phyloP scores from a whole-genome alignment of 2,797 vertebrate genomes.

The Xenops minutus region DNA sequence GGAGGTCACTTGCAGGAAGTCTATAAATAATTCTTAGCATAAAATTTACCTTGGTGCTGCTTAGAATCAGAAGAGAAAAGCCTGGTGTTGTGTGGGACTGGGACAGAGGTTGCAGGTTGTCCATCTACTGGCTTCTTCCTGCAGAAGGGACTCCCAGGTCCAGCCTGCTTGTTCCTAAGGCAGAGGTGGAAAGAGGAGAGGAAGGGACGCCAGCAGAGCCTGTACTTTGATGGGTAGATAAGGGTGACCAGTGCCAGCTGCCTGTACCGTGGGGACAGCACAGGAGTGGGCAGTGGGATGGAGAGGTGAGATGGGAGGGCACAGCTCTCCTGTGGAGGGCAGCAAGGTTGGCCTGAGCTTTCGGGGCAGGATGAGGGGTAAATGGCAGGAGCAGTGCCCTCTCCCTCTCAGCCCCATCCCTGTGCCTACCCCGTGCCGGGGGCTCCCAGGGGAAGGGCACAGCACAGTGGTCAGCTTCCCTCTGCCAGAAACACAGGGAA shows the following conservation, averaged over 20 bases:
- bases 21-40: conserved; percentile 2
- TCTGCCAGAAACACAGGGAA: rapidly evolving
- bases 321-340: not conserved
- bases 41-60: not conserved
- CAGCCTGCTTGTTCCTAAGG: not conserved
- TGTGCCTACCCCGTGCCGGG: not conserved
- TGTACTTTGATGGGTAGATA: not conserved
- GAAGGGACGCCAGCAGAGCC: not conserved
- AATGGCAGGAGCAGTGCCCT: rapidly evolving
- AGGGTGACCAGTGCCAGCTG: not conserved
- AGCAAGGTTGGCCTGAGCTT: rapidly evolving
- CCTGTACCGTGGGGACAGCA: rapidly evolving
- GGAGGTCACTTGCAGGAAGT: not conserved
- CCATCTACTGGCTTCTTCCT: not conserved
- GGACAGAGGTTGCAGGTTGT: not conserved
- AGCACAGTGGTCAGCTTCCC: not conserved
- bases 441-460: not conserved
- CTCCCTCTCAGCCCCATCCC: rapidly evolving
- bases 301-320: not conserved
- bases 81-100: not conserved
- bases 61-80: not conserved
- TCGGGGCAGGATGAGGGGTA: not conserved
- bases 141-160: rapidly evolving
- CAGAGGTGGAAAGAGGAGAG: not conserved
- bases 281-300: not conserved